Percentiles rank a stretch among this genome's conserved stretches.
phyloP scores from a whole-genome alignment of 1,140 invertebrate species.

The Diachasmimorpha longicaudata region DNA sequence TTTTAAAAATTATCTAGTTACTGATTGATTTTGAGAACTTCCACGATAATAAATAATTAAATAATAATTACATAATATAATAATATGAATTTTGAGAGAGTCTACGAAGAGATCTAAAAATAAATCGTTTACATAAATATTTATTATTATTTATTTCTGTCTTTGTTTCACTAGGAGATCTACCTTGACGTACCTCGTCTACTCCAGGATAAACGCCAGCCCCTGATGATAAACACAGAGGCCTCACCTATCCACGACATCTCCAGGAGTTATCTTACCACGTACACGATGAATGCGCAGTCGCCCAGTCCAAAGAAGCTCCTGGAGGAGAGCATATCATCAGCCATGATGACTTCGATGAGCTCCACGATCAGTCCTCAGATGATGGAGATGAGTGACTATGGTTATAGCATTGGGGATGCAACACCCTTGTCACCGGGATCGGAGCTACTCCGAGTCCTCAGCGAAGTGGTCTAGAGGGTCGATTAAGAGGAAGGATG shows the following conservation, averaged over 20 bases:
- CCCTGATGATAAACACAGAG: constrained; percentile 1
- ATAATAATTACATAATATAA: too few species aligned
- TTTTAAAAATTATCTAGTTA: too few species aligned
- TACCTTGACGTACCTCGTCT: neutral
- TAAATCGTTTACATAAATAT: too few species aligned
- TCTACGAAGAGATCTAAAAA: too few species aligned
- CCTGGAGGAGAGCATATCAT: neutral
- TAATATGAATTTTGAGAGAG: too few species aligned
- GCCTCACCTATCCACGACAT: neutral
- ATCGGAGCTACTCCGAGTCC: constrained; percentile 7
- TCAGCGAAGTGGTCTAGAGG: neutral
- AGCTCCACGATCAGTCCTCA: neutral
- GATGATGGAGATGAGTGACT: neutral
- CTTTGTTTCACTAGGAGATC: neutral
- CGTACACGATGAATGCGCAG: neutral
- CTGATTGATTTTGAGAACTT: too few species aligned
- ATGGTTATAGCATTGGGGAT: neutral
- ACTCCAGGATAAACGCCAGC: neutral
- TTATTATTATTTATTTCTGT: neutral
- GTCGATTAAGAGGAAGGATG: neutral
- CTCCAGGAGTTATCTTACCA: neutral
- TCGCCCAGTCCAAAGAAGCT: constrained; percentile 21
- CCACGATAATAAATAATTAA: too few species aligned
- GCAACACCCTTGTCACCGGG: constrained; percentile 1
- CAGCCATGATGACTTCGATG: neutral